phyloP scores from a whole-genome alignment of 1,140 invertebrate genomes.

The Brachionus koreanus region DNA sequence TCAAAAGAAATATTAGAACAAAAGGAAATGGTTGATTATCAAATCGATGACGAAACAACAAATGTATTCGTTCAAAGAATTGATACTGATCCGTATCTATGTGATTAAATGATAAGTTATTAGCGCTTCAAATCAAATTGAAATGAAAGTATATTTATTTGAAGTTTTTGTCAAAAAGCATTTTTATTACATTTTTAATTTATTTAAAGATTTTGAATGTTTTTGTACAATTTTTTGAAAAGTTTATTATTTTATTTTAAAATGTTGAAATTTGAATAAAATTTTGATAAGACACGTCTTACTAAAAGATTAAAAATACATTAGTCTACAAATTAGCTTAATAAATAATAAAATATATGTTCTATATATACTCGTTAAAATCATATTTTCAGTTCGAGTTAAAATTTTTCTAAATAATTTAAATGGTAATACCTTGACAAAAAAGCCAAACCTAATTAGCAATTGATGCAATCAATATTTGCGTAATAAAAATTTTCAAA shows the following conservation, averaged over 20 bases:
- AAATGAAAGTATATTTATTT: neutral
- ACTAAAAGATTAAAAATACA: neutral
- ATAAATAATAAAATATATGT: neutral
- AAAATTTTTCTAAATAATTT: no score
- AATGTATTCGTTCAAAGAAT: slow-evolving; percentile 35
- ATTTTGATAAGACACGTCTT: neutral
- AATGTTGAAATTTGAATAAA: neutral
- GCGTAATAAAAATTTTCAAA: no score
- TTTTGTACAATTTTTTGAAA: neutral
- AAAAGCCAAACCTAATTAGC: no score
- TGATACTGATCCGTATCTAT: slow-evolving; percentile 33
- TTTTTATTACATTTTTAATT: neutral
- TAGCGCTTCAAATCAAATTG: neutral
- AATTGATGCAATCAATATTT: no score
- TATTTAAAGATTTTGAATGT: neutral
- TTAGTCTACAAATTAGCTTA: neutral
- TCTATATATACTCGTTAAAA: no score
- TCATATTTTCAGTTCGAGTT: no score
- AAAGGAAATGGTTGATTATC: slow-evolving; percentile 19
- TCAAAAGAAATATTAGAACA: neutral
- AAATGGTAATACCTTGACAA: no score
- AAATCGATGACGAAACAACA: neutral
- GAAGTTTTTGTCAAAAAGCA: neutral
- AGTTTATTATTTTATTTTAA: neutral
- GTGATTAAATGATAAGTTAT: slow-evolving; percentile 10